Percentiles rank a stretch among this genome's conserved stretches.
Evolutionary conservation across 1,140 invertebrate species (phyloP).

Genomic region (Varroa destructor): DNA sequence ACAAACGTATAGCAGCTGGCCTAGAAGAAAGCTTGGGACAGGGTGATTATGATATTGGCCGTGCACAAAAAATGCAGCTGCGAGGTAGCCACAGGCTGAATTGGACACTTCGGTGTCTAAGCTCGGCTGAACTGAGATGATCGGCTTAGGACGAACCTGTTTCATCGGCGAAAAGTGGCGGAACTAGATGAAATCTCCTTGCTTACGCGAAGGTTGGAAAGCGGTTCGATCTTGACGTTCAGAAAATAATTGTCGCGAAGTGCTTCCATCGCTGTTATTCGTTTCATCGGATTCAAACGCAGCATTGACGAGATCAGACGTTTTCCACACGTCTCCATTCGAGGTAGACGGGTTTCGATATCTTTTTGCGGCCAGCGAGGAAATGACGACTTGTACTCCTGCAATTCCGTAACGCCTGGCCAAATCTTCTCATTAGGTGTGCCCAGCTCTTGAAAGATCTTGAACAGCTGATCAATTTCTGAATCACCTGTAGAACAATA

Average conservation of each 20-base stretch:
- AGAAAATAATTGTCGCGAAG: conserved; percentile 5
- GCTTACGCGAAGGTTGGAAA: too few species aligned
- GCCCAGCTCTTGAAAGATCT: conserved; percentile 72
- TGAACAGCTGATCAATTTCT: conserved; percentile 90
- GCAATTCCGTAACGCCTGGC: conserved; percentile 67
- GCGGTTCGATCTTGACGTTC: conserved; percentile 1
- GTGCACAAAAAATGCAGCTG: too few species aligned
- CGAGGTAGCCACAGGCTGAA: too few species aligned
- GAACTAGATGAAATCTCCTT: too few species aligned
- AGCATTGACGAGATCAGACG: conserved; percentile 12
- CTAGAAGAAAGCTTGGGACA: too few species aligned
- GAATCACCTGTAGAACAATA: conserved; percentile 80
- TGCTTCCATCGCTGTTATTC: background rate
- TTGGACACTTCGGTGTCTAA: too few species aligned
- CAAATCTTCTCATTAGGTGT: conserved; percentile 79
- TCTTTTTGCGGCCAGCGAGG: conserved; percentile 61
- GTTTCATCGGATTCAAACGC: background rate
- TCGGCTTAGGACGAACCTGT: too few species aligned
- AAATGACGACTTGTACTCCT: conserved; percentile 75
- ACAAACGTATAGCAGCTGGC: too few species aligned
- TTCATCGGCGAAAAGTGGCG: too few species aligned
- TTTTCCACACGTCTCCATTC: background rate
- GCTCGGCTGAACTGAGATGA: too few species aligned
- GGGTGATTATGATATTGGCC: too few species aligned
- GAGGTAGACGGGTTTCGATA: conserved; percentile 5